Evolutionary conservation across 2,113 vertebrate species (phyloP), one percentile per base, ranked within the genome.

Genomic region (Hiodon tergisus): DNA sequence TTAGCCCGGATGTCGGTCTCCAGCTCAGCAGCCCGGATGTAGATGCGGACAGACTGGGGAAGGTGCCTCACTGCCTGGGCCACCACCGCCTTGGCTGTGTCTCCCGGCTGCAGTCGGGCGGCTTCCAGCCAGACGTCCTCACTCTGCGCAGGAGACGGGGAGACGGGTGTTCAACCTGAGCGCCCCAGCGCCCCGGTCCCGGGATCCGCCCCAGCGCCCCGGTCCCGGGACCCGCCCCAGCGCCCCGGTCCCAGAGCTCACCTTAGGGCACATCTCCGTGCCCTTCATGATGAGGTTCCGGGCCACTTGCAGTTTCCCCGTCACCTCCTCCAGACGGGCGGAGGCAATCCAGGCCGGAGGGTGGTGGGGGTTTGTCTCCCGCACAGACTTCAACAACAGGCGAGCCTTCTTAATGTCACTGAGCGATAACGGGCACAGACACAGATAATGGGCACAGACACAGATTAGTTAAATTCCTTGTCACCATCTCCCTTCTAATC

Each of bases 221-320:
- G n/a, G 14, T 51, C 16, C 67, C 14, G 4, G 10, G 7, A 6
- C 10, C 6, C 16, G 67, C 0, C 16, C 1, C n/a, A 3, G 48
- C 50, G 4, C 50, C 8, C 5, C 14, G 14, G 9, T n/a, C 31
- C 31, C 31, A 13, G 2, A 4, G 14, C 89, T 87, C 79, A 99
- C 97, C 95, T 99, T 99, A 6, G 93, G 94, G 83, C 97, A 99
- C 97, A 99, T 99, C 81, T 99, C 97, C 0, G 97, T 98, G 77
- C 96, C 97, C 83, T 99, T 99, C 97, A 99, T 99, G 76, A 99
- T 99, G 73, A 97, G 92, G 80, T 99, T 99, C 31, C 97, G 90
- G 75, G 97, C 97, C 52, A 99, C 95, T 71, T 99, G 97, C 62
- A 99, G 89, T 69, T 99, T 99, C 31, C 97, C 97, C 0, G 97